Percentiles rank a stretch among this genome's conserved stretches.
These are phyloP conservation scores for Rotaria magnacalcarata DNA, from an alignment of 2,888 invertebrate genomes.

Conservation along the genomic window DNA sequence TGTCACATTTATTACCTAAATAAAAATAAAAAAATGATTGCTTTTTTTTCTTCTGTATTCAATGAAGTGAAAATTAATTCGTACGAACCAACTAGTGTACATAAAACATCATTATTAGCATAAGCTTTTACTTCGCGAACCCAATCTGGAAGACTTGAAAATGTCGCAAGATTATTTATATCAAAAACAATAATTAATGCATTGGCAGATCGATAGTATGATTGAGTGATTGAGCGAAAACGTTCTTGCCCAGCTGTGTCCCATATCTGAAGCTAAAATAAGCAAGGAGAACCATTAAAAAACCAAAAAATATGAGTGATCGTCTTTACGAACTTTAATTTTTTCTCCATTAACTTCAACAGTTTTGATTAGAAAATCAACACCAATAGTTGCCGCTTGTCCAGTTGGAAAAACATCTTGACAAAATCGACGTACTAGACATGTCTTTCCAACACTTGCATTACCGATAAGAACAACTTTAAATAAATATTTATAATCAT, in stretches of 20 bases:
- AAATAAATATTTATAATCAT: constrained; percentile 96
- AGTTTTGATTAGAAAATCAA: constrained; percentile 98
- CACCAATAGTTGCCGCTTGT: constrained; percentile 95
- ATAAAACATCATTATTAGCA: constrained; percentile 85
- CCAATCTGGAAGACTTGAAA: constrained; percentile 94
- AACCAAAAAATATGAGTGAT: not conserved
- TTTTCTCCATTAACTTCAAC: constrained; percentile 75
- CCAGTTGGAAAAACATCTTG: constrained; percentile 96
- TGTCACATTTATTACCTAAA: constrained; percentile 90
- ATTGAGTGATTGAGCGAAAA: constrained; percentile 93
- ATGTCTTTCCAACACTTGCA: constrained; percentile 96
- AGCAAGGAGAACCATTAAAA: constrained; percentile 16
- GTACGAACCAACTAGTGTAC: constrained; percentile 81
- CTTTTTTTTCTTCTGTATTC: not conserved
- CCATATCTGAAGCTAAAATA: constrained; percentile 85
- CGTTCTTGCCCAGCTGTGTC: constrained; percentile 81
- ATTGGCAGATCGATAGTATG: constrained; percentile 92
- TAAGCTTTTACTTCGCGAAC: constrained; percentile 92
- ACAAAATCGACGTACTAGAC: constrained; percentile 88
- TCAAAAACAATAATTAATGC: constrained; percentile 93
- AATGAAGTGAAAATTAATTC: not conserved
- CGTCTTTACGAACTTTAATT: constrained; percentile 56
- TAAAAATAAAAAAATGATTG: constrained; percentile 38
- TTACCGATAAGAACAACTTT: constrained; percentile 97
- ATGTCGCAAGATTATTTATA: constrained; percentile 92